Conservation (phyloP, 1,140 invertebrate species). For the Drosophila triauraria region DNA sequence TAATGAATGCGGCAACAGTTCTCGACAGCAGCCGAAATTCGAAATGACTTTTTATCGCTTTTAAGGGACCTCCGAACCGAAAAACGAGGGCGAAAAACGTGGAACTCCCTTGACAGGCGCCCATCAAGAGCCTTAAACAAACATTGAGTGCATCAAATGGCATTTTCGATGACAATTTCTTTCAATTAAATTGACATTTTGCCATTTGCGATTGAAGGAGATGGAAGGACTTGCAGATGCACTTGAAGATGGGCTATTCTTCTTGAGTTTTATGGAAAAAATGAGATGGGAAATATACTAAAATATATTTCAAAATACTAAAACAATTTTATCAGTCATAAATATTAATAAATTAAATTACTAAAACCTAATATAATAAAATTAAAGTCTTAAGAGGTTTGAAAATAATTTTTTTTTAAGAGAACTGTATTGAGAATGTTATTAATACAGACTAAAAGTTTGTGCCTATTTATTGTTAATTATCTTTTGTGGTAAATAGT, state of each 20-base stretch:
- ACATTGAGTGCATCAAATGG: constrained; percentile 57
- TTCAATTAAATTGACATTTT: constrained; percentile 76
- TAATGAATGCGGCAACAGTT: constrained; percentile 75
- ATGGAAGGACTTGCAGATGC: constrained; percentile 1
- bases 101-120: constrained; percentile 29
- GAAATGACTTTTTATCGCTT: constrained; percentile 51
- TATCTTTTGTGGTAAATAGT: too few species aligned
- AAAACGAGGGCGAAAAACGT: background rate
- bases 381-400: accelerated
- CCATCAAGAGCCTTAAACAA: constrained; percentile 54
- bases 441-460: background rate
- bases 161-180: constrained; percentile 60
- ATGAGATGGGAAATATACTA: too few species aligned
- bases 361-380: background rate
- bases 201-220: constrained; percentile 12
- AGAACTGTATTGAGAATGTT: background rate
- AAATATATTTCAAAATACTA: too few species aligned
- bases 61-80: constrained; percentile 26
- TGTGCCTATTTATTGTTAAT: background rate
- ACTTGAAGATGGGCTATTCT: background rate
- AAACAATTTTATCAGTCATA: too few species aligned
- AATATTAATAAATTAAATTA: background rate
- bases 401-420: too few species aligned
- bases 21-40: constrained; percentile 50
- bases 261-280: too few species aligned